These are phyloP conservation scores for Leptosomus discolor DNA, from an alignment of 2,113 vertebrate genomes.

Conservation along the genomic window DNA sequence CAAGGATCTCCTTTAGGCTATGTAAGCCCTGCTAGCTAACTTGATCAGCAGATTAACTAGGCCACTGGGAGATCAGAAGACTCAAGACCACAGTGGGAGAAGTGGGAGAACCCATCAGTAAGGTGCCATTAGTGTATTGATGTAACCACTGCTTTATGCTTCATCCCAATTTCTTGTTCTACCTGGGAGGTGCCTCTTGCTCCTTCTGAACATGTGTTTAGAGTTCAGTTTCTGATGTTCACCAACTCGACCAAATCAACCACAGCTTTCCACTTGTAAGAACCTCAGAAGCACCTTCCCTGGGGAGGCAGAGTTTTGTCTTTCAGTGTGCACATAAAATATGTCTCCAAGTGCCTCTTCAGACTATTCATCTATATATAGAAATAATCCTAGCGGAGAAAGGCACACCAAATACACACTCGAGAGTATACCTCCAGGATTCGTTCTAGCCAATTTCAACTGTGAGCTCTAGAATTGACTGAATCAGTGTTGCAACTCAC, in stretches of 20 bases:
- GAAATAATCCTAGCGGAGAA: background rate
- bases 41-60: background rate
- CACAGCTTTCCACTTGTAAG: background rate
- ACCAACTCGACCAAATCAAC: background rate
- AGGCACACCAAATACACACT: background rate
- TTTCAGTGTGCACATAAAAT: background rate
- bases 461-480: background rate
- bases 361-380: background rate
- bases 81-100: rapidly evolving
- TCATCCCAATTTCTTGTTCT: background rate
- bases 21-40: background rate
- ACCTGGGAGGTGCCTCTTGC: background rate
- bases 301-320: background rate
- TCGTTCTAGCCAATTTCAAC: background rate
- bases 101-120: background rate
- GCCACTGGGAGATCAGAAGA: background rate
- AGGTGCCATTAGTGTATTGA: background rate
- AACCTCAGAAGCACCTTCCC: background rate
- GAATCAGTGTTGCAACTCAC: background rate
- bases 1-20: background rate
- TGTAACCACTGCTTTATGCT: background rate
- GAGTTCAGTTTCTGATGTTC: background rate
- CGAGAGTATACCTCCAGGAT: rapidly evolving
- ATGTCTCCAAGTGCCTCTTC: background rate
- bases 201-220: background rate